These are phyloP conservation scores for Teleiodes luculella DNA, from an alignment of 2,888 invertebrate genomes.

Conservation along the genomic window DNA sequence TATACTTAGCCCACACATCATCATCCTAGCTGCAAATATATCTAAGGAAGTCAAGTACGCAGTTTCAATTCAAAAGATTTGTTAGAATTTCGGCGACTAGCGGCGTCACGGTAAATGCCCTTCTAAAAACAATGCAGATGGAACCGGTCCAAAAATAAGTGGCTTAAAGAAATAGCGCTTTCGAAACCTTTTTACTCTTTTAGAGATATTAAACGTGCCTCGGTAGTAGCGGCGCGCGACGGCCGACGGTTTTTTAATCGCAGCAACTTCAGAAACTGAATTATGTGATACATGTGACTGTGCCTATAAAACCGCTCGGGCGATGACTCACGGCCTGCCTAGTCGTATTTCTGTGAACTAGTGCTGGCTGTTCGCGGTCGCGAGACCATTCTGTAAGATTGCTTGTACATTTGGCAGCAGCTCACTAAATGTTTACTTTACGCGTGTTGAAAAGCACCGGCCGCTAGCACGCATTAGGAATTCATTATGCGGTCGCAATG, in stretches of 20 bases:
- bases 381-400: constrained; percentile 27
- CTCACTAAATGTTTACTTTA: constrained; percentile 41
- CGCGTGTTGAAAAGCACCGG: constrained; percentile 32
- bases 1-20: constrained; percentile 57
- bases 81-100: not conserved
- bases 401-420: constrained; percentile 37
- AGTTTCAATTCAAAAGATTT: constrained; percentile 16
- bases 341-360: constrained; percentile 40
- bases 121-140: constrained; percentile 30
- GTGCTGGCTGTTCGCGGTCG: constrained; percentile 26
- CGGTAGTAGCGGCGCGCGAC: constrained; percentile 27
- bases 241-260: constrained; percentile 28
- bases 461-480: constrained; percentile 28
- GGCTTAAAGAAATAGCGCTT: constrained; percentile 39
- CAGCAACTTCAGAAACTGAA: constrained; percentile 29
- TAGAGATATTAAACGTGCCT: constrained; percentile 42
- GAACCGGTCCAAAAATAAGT: constrained; percentile 48
- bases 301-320: constrained; percentile 40
- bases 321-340: constrained; percentile 41
- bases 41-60: constrained; percentile 25
- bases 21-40: constrained; percentile 34
- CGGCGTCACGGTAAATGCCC: constrained; percentile 18
- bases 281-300: constrained; percentile 44
- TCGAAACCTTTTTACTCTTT: constrained; percentile 33
- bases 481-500: constrained; percentile 10